Conservation (phyloP, 2,113 vertebrate genomes). For the Oxygymnocypris stewartii region DNA sequence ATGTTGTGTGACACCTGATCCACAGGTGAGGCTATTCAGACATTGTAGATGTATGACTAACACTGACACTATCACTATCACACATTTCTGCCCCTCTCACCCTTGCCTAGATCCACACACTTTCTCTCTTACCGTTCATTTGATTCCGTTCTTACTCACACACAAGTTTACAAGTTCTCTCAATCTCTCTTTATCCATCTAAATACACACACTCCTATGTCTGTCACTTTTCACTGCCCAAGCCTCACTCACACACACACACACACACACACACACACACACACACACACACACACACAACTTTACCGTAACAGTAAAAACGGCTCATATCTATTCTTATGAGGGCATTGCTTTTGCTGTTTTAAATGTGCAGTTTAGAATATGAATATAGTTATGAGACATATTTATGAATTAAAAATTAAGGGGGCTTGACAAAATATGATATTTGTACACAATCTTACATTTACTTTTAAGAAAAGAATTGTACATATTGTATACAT, state of each 20-base stretch:
- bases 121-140: not conserved
- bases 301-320: not conserved
- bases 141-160: not conserved
- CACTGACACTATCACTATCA: not conserved
- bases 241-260: not conserved
- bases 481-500: not conserved
- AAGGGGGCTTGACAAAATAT: not conserved
- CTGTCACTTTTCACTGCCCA: not conserved
- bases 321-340: not conserved
- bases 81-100: not conserved
- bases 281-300: not conserved
- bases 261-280: not conserved
- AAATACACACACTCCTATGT: not conserved
- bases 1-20: slow-evolving; percentile 21
- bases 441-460: not conserved
- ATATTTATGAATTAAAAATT: not conserved
- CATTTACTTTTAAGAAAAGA: not conserved
- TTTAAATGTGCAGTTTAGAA: not conserved
- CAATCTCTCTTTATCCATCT: not conserved
- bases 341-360: not conserved
- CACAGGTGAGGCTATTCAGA: slow-evolving; percentile 20
- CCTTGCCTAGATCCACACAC: not conserved
- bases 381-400: not conserved
- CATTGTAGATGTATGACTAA: slow-evolving; percentile 31
- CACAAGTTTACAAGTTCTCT: not conserved